phyloP scores from a whole-genome alignment of 2,113 vertebrate species.

The Gracilinanus agilis region DNA sequence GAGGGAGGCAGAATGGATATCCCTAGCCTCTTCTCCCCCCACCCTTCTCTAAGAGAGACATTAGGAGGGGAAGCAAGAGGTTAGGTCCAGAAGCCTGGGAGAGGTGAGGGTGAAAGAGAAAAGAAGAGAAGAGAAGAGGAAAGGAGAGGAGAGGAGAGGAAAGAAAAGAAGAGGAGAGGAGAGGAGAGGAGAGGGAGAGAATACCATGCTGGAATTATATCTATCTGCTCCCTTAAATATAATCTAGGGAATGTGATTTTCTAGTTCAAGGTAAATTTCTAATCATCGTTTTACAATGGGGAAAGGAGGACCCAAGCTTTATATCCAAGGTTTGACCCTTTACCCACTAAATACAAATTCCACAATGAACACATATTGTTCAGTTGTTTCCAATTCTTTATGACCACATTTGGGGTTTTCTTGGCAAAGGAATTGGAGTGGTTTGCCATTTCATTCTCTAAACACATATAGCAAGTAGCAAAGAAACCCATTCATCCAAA shows the following conservation, averaged over 20 bases:
- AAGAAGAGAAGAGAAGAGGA: too few species aligned
- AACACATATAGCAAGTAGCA: neutral
- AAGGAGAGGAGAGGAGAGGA: too few species aligned
- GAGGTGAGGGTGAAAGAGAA: too few species aligned
- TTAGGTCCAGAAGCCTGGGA: neutral
- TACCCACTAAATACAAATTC: neutral
- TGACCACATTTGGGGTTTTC: too few species aligned
- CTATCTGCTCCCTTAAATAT: neutral
- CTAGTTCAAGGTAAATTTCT: neutral
- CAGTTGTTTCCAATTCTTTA: too few species aligned
- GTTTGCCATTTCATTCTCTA: too few species aligned
- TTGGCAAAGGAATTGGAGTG: too few species aligned
- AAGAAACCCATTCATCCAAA: neutral
- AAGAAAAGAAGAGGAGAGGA: too few species aligned
- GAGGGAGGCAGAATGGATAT: neutral
- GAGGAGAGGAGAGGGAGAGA: neutral
- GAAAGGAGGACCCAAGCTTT: neutral
- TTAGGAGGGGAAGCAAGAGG: neutral
- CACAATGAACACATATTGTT: neutral
- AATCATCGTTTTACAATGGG: neutral
- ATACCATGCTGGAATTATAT: neutral
- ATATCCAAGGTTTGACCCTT: neutral
- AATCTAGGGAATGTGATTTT: neutral
- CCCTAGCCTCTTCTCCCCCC: neutral
- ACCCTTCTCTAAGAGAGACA: neutral